A percentile compares a stretch with the other conserved stretches of the same genome.
These are phyloP conservation scores for Halcyon smyrnensis DNA, from an alignment of 2,797 vertebrate species.

Conservation along the genomic window DNA sequence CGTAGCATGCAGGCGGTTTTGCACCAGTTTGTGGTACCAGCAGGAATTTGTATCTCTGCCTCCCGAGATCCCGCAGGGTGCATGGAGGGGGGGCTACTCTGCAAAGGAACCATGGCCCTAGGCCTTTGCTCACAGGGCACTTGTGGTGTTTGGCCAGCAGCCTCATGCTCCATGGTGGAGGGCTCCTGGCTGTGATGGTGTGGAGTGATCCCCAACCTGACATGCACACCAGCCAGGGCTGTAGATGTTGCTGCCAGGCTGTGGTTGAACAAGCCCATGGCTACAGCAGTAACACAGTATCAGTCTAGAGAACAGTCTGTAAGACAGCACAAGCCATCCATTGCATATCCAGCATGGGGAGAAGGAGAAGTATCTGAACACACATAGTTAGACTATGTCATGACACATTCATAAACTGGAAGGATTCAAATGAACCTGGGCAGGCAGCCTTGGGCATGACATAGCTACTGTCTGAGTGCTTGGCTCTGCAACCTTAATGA, in stretches of 20 bases:
- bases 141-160: fast-evolving
- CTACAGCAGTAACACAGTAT: not conserved
- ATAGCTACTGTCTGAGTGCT: constrained; percentile 35
- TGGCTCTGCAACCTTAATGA: constrained; percentile 56
- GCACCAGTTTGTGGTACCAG: not conserved
- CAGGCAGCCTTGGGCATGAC: constrained; percentile 35
- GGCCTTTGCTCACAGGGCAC: not conserved
- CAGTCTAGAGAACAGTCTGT: not conserved
- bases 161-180: fast-evolving
- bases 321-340: not conserved
- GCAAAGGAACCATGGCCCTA: fast-evolving
- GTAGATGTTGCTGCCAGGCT: not conserved
- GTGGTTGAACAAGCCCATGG: not conserved
- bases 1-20: fast-evolving
- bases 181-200: not conserved
- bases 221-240: fast-evolving
- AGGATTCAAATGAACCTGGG: not conserved
- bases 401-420: not conserved
- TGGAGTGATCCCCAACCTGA: not conserved
- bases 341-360: not conserved
- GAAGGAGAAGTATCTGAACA: not conserved
- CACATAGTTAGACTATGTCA: not conserved
- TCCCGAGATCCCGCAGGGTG: not conserved
- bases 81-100: fast-evolving
- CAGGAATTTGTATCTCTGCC: not conserved